A percentile compares a stretch with the other conserved stretches of the same genome.
Evolutionary conservation across 2,888 invertebrate species (phyloP).

Genomic region (Harmothoe impar): DNA sequence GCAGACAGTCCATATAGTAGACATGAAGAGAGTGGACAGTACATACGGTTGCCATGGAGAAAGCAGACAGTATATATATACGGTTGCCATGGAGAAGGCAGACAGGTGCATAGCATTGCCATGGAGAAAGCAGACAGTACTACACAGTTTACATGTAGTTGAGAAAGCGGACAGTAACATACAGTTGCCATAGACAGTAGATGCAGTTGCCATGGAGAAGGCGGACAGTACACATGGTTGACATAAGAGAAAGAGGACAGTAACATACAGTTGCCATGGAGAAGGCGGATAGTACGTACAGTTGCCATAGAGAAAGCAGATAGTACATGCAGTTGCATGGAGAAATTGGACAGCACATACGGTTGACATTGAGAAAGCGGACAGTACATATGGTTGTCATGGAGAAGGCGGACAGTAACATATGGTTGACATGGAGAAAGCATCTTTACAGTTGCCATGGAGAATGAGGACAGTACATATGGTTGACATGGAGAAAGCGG

Average conservation of each 20-base stretch:
- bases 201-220: neutral
- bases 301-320: neutral
- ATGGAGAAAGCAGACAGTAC: constrained; percentile 7
- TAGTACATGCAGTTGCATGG: neutral
- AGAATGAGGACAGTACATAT: neutral
- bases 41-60: neutral
- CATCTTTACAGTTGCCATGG: neutral
- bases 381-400: neutral
- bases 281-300: neutral
- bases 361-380: constrained; percentile 22
- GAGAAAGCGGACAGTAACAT: constrained; percentile 14
- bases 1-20: neutral
- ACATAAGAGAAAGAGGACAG: neutral
- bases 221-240: neutral
- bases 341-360: constrained; percentile 7
- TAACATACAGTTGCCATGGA: constrained; percentile 40
- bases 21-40: neutral
- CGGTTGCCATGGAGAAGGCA: neutral
- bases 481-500: neutral
- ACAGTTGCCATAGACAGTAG: neutral
- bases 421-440: neutral
- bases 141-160: neutral
- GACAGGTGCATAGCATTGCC: neutral
- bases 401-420: neutral
- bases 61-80: neutral